These are phyloP conservation scores for Eilema depressum DNA, from an alignment of 2,888 invertebrate species.

Conservation along the genomic window DNA sequence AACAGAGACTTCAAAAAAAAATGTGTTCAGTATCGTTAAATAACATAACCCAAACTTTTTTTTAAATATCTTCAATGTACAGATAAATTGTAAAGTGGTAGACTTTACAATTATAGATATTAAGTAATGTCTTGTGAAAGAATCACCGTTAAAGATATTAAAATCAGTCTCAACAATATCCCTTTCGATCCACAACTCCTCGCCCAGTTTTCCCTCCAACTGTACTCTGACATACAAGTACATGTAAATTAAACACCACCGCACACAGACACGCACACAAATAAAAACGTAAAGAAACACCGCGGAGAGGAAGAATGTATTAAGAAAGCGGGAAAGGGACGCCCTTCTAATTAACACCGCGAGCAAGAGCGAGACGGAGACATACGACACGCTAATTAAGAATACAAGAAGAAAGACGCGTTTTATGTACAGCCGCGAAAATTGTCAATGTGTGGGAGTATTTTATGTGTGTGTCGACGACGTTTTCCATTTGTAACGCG, in stretches of 20 bases:
- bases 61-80: too few relatives aligned
- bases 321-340: constrained; percentile 87
- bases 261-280: constrained; percentile 87
- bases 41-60: too few relatives aligned
- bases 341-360: constrained; percentile 81
- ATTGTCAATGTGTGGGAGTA: constrained; percentile 65
- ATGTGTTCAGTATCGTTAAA: too few relatives aligned
- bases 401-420: constrained; percentile 90
- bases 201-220: constrained; percentile 59
- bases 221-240: constrained; percentile 85
- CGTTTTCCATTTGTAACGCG: constrained; percentile 73
- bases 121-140: background rate
- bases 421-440: constrained; percentile 83
- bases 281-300: constrained; percentile 87
- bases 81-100: too few relatives aligned
- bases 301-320: constrained; percentile 87
- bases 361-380: constrained; percentile 75
- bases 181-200: constrained; percentile 23
- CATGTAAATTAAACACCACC: constrained; percentile 87
- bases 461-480: constrained; percentile 63
- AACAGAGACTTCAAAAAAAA: too few relatives aligned
- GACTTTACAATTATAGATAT: too few relatives aligned
- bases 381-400: constrained; percentile 89
- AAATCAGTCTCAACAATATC: constrained; percentile 10
- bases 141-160: background rate